These are phyloP conservation scores for Cariama cristata DNA, from an alignment of 2,113 vertebrate genomes.

Conservation along the genomic window DNA sequence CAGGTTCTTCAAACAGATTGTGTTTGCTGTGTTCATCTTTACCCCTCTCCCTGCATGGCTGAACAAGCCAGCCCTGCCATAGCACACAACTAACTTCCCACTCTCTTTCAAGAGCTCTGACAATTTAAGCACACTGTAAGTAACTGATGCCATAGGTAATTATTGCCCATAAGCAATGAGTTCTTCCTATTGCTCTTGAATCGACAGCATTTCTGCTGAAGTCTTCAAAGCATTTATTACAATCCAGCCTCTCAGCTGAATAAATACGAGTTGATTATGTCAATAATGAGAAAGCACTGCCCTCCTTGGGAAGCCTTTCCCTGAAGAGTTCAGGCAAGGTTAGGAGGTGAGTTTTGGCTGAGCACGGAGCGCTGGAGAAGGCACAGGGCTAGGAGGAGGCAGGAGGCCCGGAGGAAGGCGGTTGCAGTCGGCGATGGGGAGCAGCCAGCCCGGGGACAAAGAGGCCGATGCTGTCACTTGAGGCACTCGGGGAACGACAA, in stretches of 20 bases:
- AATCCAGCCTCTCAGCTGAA: slow-evolving; percentile 1
- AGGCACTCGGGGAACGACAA: accelerated
- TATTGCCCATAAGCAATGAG: background rate
- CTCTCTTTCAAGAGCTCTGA: background rate
- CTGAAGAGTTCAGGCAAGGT: background rate
- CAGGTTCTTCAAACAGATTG: background rate
- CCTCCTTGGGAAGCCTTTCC: background rate
- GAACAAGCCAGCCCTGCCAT: background rate
- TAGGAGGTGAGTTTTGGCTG: background rate
- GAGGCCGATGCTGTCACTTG: accelerated
- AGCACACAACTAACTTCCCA: background rate
- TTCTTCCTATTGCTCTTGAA: background rate
- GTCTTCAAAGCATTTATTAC: background rate
- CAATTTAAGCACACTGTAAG: background rate
- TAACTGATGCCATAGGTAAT: background rate
- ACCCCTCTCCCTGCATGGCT: background rate
- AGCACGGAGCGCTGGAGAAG: accelerated
- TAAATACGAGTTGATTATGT: background rate
- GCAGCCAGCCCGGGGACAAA: background rate
- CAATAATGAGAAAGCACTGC: background rate
- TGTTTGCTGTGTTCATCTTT: background rate
- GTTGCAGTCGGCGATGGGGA: background rate
- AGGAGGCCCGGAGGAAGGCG: background rate
- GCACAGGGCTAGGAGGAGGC: accelerated
- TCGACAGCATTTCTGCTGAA: background rate